Percentiles rank a stretch among this genome's conserved stretches.
Evolutionary conservation across 2,888 invertebrate species (phyloP).

Genomic region (Acholoe squamosa): DNA sequence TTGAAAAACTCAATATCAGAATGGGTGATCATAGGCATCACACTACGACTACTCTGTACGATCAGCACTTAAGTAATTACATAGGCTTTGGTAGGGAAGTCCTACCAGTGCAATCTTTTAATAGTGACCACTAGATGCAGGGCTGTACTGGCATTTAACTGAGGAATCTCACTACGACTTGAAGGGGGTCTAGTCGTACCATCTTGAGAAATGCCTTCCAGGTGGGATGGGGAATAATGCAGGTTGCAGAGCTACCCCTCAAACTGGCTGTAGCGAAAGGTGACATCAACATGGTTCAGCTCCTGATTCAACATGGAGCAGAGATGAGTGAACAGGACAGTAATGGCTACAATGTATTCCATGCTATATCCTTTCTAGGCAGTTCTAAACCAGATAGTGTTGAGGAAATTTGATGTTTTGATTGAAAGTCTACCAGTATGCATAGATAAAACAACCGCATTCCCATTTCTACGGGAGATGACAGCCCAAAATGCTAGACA

Average conservation of each 20-base stretch:
- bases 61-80: too few relatives aligned
- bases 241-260: not conserved
- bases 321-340: not conserved
- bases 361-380: not conserved
- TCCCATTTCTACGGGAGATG: not conserved
- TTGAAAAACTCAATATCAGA: too few relatives aligned
- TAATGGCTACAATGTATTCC: not conserved
- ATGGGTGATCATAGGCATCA: too few relatives aligned
- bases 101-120: too few relatives aligned
- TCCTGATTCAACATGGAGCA: not conserved
- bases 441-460: not conserved
- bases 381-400: not conserved
- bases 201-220: too few relatives aligned
- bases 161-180: too few relatives aligned
- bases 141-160: too few relatives aligned
- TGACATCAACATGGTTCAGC: not conserved
- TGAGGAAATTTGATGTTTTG: not conserved
- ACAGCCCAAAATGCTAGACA: not conserved
- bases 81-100: too few relatives aligned
- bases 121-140: too few relatives aligned
- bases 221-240: not conserved
- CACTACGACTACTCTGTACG: too few relatives aligned
- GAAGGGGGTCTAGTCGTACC: too few relatives aligned
- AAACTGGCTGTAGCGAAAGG: not conserved
- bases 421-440: not conserved